A percentile compares a stretch with the other conserved stretches of the same genome.
Evolutionary conservation across 2,888 invertebrate genomes (phyloP).

Genomic region (Rhynchonema sp.): DNA sequence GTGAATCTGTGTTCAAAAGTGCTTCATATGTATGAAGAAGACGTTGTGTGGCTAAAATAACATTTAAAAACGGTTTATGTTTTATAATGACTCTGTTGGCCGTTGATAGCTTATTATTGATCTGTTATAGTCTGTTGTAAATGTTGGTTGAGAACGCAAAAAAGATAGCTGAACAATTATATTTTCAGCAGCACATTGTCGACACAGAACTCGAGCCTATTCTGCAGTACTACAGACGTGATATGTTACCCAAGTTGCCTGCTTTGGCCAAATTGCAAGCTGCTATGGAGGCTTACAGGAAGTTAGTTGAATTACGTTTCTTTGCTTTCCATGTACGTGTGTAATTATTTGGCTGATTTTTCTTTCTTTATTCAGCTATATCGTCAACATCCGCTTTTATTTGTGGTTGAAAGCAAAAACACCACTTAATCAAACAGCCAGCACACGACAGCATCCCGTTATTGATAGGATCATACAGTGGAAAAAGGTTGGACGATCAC

Average conservation of each 20-base stretch:
- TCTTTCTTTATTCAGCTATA: no score
- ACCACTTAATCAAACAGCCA: conserved; percentile 36
- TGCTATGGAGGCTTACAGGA: background rate
- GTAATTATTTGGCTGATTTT: no score
- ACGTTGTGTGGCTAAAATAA: no score
- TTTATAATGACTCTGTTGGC: background rate
- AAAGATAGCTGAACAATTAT: no score
- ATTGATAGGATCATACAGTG: conserved; percentile 62
- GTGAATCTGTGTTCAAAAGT: background rate
- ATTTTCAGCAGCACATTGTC: background rate
- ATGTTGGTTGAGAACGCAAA: no score
- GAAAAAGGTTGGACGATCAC: conserved; percentile 27
- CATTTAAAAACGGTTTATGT: no score
- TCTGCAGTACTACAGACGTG: background rate
- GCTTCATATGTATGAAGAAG: no score
- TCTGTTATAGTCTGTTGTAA: no score
- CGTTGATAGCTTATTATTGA: no score
- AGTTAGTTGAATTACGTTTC: no score
- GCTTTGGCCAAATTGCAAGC: background rate
- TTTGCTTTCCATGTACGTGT: no score
- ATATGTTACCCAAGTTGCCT: background rate
- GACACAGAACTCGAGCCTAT: background rate
- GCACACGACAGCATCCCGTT: conserved; percentile 59
- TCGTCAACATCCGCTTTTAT: conserved; percentile 65
- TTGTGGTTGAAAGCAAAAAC: conserved; percentile 58